These are phyloP conservation scores for Drosophila orena DNA, from an alignment of 1,140 invertebrate genomes.

Conservation along the genomic window DNA sequence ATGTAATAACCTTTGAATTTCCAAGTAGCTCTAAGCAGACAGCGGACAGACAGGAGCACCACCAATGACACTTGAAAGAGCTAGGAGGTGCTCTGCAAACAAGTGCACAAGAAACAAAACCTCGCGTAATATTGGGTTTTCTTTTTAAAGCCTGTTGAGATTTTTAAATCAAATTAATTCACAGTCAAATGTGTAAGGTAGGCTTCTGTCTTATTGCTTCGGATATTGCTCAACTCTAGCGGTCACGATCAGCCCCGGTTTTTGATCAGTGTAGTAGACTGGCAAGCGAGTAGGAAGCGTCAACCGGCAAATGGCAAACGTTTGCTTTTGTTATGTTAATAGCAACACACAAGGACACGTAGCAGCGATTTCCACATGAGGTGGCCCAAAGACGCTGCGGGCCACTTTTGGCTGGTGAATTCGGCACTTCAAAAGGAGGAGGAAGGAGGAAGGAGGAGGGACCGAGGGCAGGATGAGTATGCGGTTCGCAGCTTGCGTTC, in stretches of 20 bases:
- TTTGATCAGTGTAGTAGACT: conserved; percentile 22
- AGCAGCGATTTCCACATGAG: conserved; percentile 74
- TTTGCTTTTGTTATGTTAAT: conserved; percentile 82
- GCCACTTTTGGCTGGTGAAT: conserved; percentile 53
- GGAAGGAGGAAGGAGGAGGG: conserved; percentile 14
- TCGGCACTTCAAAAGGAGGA: conserved; percentile 64
- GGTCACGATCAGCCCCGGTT: background rate
- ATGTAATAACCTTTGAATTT: conserved; percentile 83
- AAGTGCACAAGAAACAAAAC: background rate
- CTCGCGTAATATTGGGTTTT: too few species aligned
- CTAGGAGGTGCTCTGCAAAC: conserved; percentile 53
- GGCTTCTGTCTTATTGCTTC: background rate
- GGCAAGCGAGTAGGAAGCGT: conserved; percentile 26
- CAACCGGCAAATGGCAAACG: conserved; percentile 18
- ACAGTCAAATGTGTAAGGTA: background rate
- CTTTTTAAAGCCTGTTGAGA: too few species aligned
- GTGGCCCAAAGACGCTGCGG: conserved; percentile 27
- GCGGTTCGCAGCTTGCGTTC: conserved; percentile 17
- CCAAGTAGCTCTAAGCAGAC: conserved; percentile 63
- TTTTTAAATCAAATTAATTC: background rate
- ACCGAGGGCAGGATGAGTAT: background rate
- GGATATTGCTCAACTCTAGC: background rate
- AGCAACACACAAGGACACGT: conserved; percentile 61
- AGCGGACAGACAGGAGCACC: conserved; percentile 30
- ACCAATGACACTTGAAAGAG: conserved; percentile 59